Conservation (phyloP, 1,140 invertebrate genomes). For the Zaprionus davidi region DNA sequence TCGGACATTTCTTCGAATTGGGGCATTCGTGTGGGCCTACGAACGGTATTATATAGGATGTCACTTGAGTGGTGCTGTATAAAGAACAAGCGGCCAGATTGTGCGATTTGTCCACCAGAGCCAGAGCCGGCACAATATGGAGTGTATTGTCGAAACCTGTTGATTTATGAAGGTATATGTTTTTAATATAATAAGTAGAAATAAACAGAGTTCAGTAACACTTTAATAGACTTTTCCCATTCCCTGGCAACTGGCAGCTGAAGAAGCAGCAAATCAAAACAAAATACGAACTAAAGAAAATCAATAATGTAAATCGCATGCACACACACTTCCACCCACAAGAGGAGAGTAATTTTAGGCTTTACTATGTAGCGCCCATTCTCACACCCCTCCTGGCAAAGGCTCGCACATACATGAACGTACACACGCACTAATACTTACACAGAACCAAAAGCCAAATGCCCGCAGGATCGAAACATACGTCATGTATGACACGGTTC, state of each 20-base stretch:
- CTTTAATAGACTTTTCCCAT: constrained; percentile 23
- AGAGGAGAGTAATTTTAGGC: constrained; percentile 64
- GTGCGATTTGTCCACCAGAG: constrained; percentile 67
- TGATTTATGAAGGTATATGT: constrained; percentile 38
- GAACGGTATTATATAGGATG: constrained; percentile 83
- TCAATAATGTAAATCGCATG: constrained; percentile 62
- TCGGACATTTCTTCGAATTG: constrained; percentile 82
- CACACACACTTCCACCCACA: constrained; percentile 29
- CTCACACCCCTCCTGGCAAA: constrained; percentile 3
- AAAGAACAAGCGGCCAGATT: constrained; percentile 52
- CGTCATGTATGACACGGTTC: constrained; percentile 86
- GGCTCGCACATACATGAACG: not conserved
- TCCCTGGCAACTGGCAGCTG: not conserved
- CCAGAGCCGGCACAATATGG: constrained; percentile 81
- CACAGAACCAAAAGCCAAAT: constrained; percentile 88
- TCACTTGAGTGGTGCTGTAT: constrained; percentile 77
- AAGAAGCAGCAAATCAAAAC: constrained; percentile 61
- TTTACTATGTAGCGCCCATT: constrained; percentile 34
- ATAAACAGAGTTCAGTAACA: constrained; percentile 30
- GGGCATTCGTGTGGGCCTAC: constrained; percentile 83
- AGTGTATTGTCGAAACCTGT: constrained; percentile 84
- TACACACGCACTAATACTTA: constrained; percentile 69
- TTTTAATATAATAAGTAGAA: not conserved
- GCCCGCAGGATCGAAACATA: constrained; percentile 90
- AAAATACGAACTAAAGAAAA: constrained; percentile 67